Conservation (phyloP, 2,888 invertebrate genomes). For the Cataglyphis rosenhaueri region DNA sequence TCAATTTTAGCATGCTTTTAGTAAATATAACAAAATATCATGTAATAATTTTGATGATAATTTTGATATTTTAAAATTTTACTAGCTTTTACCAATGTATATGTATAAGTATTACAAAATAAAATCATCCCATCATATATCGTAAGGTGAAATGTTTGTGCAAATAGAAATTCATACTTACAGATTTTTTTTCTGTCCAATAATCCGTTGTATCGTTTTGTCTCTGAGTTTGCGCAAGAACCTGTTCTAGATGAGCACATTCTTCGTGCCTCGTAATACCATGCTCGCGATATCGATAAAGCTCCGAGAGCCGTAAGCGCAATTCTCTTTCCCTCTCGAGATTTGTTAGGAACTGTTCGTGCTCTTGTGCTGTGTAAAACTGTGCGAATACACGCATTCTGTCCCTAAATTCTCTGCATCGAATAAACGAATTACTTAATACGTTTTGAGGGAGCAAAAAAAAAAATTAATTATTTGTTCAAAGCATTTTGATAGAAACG, state of each 20-base stretch:
- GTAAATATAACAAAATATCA: neutral
- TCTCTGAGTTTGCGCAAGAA: conserved; percentile 88
- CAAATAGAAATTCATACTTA: conserved; percentile 84
- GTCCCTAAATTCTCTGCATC: conserved; percentile 91
- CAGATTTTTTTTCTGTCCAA: conserved; percentile 89
- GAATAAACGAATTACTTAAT: conserved; percentile 47
- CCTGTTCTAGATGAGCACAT: conserved; percentile 94
- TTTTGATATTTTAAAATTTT: conserved; percentile 7
- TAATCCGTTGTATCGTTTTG: conserved; percentile 87
- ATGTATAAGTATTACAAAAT: neutral
- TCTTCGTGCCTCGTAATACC: conserved; percentile 94
- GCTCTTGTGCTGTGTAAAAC: conserved; percentile 94
- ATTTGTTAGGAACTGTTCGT: conserved; percentile 92
- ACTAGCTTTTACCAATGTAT: conserved; percentile 60
- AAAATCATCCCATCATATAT: conserved; percentile 3
- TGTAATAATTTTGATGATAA: neutral
- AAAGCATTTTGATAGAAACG: conserved; percentile 23
- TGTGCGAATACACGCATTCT: conserved; percentile 94
- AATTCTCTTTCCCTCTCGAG: conserved; percentile 94
- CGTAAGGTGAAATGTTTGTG: neutral
- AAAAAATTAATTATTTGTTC: conserved; percentile 9
- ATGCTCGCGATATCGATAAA: conserved; percentile 93
- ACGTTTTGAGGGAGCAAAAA: neutral
- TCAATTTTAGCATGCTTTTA: conserved; percentile 25
- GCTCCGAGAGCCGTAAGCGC: conserved; percentile 92